Percentiles rank a stretch among this genome's conserved stretches.
phyloP scores from a whole-genome alignment of 1,140 invertebrate species.

The Cylas formicarius region DNA sequence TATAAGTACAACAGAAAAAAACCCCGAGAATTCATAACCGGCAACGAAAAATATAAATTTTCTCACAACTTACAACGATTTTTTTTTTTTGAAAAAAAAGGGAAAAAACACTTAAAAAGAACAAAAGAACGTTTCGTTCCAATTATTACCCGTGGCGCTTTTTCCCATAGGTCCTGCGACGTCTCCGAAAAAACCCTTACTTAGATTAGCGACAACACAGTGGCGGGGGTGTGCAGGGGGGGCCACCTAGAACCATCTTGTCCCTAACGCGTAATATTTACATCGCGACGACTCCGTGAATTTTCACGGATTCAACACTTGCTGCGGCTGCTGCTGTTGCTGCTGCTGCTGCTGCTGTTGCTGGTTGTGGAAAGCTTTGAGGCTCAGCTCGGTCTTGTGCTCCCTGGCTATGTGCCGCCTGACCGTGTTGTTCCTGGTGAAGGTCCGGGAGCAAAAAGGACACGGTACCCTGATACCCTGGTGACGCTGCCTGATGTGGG shows the following conservation, averaged over 20 bases:
- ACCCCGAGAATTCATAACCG: constrained; percentile 2
- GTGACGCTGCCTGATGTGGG: constrained; percentile 82
- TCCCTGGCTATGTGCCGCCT: constrained; percentile 79
- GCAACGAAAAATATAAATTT: too few species aligned
- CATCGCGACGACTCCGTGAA: constrained; percentile 8
- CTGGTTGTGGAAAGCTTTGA: constrained; percentile 59
- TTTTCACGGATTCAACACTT: constrained; percentile 27
- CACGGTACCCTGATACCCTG: constrained; percentile 83
- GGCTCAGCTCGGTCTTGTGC: constrained; percentile 67
- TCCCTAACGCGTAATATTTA: constrained; percentile 16
- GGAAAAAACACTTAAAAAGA: too few species aligned
- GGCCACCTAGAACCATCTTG: too few species aligned
- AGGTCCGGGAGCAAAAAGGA: constrained; percentile 81
- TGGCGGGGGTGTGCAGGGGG: too few species aligned
- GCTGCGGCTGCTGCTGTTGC: constrained; percentile 44
- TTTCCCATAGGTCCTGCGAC: too few species aligned
- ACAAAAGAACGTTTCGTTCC: too few species aligned
- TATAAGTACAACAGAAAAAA: not conserved
- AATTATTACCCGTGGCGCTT: too few species aligned
- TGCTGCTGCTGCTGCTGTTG: constrained; percentile 44
- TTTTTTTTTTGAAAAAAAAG: too few species aligned
- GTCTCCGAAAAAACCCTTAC: too few species aligned
- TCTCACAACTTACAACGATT: too few species aligned
- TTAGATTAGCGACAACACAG: too few species aligned
- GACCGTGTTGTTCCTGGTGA: constrained; percentile 86